Base-by-base conservation (phyloP, 2,888 invertebrate genomes). In the Rhagium mordax region DNA sequence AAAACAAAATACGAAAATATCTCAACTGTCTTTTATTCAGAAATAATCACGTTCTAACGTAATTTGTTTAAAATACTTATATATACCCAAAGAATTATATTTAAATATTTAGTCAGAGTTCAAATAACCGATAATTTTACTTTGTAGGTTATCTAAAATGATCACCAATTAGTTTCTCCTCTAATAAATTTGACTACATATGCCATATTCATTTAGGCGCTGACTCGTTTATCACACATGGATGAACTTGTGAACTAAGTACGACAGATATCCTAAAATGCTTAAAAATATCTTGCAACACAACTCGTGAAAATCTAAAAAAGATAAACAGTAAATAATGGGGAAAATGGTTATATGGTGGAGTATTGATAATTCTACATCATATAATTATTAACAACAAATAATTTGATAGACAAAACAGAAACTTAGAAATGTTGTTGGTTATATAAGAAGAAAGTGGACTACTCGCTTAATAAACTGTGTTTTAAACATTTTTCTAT, bases 81-180 rank as follows among this genome's bases (percentile, higher is more conserved):
- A 61, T n/a, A 47, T 13, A 47, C 5, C n/a, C 27, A 59, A 15
- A 27, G 7, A 59, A 60, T 29, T 60, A 29, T 60, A 33, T 18
- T 47, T 61, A 61, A 47, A 20, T 61, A 61, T 48, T 47, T 61
- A 47, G 61, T 29, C 61, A 61, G 47, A 47, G 61, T 61, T 61
- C 61, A 61, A 61, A 15, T 41, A 16, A 47, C 15, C 18, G 47
- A 61, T 61, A 47, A 41, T 21, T 15, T 27, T 57, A n/a, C 16
- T 41, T 61, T 61, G n/a, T 61, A 13, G 61, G 61, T 61, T 61
- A 61, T 61, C 61, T 47, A 15, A 2, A 47, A 13, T 15, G 27
- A 61, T 61, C 41, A 60, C 18, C 10, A 41, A 33, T 60, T 20
- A 60, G n/a, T n/a, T n/a, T 60, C 41, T 41, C 15, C 51, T 51